These are phyloP conservation scores for Camelus dromedarius DNA, from an alignment of 2,113 vertebrate species.

Conservation along the genomic window DNA sequence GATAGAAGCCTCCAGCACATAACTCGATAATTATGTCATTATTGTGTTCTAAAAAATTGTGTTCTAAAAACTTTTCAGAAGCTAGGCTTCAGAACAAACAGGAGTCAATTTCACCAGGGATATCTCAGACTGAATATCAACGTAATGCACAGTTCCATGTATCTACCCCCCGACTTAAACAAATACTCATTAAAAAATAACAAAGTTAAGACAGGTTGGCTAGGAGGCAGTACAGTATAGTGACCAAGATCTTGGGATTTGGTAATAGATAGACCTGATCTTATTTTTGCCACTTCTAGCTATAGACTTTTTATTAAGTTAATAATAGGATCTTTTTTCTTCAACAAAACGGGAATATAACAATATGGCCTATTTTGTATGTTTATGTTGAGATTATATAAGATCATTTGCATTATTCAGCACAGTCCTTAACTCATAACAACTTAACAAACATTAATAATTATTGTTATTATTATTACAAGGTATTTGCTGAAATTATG, in stretches of 20 bases:
- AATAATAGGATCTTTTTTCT: neutral
- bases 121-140: neutral
- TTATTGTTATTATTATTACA: neutral
- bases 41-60: neutral
- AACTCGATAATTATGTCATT: slow-evolving; percentile 23
- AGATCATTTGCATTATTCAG: neutral
- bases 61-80: neutral
- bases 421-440: neutral
- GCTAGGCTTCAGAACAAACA: neutral
- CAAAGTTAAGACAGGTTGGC: neutral
- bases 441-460: neutral
- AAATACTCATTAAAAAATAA: neutral
- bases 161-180: neutral
- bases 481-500: neutral
- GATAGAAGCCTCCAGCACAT: neutral
- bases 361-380: neutral
- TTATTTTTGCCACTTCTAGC: neutral
- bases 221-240: neutral
- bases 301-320: neutral
- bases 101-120: neutral
- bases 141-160: neutral
- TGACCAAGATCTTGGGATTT: neutral
- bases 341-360: neutral
- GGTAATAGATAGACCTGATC: neutral
- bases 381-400: neutral